phyloP scores from a whole-genome alignment of 2,797 vertebrate genomes.

The Pangasius djambal region DNA sequence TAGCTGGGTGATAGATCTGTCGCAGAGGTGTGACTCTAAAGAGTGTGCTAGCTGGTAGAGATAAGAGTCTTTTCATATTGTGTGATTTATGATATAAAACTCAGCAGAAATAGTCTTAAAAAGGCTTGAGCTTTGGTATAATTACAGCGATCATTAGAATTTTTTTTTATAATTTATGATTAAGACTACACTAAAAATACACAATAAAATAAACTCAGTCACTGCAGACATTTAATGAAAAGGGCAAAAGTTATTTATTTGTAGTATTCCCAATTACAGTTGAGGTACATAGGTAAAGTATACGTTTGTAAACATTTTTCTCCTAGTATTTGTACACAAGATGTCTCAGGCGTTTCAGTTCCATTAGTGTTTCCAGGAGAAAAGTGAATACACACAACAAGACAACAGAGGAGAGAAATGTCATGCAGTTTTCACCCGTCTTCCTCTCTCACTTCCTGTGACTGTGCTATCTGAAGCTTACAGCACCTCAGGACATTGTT shows the following conservation, averaged over 20 bases:
- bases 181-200: not conserved
- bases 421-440: constrained; percentile 14
- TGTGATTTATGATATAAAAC: not conserved
- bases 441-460: constrained; percentile 40
- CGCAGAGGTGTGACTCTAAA: constrained; percentile 59
- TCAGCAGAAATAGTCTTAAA: not conserved
- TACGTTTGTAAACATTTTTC: constrained; percentile 27
- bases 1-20: constrained; percentile 52
- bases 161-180: not conserved
- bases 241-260: constrained; percentile 56
- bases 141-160: not conserved
- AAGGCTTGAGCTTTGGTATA: not conserved
- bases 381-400: not conserved
- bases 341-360: constrained; percentile 10
- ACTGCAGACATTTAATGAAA: constrained; percentile 43
- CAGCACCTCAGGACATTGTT: constrained; percentile 36
- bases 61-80: constrained; percentile 24
- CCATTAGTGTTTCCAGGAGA: constrained; percentile 30
- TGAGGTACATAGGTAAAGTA: constrained; percentile 42
- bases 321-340: not conserved
- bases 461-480: constrained; percentile 20
- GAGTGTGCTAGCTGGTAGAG: constrained; percentile 6
- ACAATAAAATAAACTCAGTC: not conserved
- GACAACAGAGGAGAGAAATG: constrained; percentile 27
- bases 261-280: constrained; percentile 35